Base-by-base conservation (phyloP, 2,888 invertebrate species). In the Callinectes sapidus region DNA sequence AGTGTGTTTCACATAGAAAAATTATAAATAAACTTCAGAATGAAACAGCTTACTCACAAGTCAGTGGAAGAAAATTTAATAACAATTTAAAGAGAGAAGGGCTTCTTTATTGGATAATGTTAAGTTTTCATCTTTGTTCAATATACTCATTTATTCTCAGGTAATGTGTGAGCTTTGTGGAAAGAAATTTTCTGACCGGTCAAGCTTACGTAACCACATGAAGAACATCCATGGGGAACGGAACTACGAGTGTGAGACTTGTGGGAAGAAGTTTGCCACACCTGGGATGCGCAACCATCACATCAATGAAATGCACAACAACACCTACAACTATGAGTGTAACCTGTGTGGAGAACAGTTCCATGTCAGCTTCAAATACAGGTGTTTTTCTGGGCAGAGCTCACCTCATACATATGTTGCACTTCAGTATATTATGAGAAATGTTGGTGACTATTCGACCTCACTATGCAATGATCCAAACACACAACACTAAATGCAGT, bases 251-350 rank as follows among this genome's bases (percentile, higher is more conserved):
- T 92, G 92, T 39, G 92, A 92, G 32, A 88, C 87, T 32, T 92
- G 92, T 88, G 90, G 90, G 55, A 92, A 92, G 61, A 92, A 88
- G 87, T 92, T 90, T 92, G 92, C 92, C 28, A 90, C 90, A 1
- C 92, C 81, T 28, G 92, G 92, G 32, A 87, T 92, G 81, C 92
- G 90, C 66, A 92, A 92, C 54, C 92, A 92, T 35, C 92, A 92
- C 90, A 90, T 90, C n/a, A 92, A 92, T 61, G 92, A 92, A 28
- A 92, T 92, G 90, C 92, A 92, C 55, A 92, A 92, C 48, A 92
- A 90, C 81, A 90, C 92, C 32, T 92, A 92, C 61, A 90, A 88
- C 77, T 92, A 92, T 85, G 88, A 92, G 81, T 92, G 92, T 23
- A 88, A 55, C 77, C n/a, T 90, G 23, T 92, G 92, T 89, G 92